A percentile compares a stretch with the other conserved stretches of the same genome.
phyloP scores from a whole-genome alignment of 2,888 invertebrate genomes.

The Hydriomena furcata region DNA sequence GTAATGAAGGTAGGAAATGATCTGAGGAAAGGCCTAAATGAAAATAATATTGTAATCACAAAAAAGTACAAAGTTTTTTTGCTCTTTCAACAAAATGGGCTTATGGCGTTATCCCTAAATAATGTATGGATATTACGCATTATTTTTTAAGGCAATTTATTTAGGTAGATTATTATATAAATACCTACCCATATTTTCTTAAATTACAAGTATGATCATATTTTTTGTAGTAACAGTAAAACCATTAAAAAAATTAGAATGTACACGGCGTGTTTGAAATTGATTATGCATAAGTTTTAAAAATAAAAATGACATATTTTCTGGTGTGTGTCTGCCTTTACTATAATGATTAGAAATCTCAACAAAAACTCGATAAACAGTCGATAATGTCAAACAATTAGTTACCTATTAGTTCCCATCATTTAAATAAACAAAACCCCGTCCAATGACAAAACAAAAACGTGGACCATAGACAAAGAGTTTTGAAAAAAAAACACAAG shows the following conservation, averaged over 20 bases:
- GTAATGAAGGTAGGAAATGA: slow-evolving; percentile 29
- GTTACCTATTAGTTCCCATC: slow-evolving; percentile 27
- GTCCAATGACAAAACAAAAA: slow-evolving; percentile 44
- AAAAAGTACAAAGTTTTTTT: background rate
- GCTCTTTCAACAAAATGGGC: no score
- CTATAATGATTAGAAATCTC: slow-evolving; percentile 7
- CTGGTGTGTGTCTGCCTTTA: background rate
- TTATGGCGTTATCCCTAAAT: no score
- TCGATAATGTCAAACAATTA: slow-evolving; percentile 28
- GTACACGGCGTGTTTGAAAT: no score
- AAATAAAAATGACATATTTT: background rate
- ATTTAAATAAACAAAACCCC: slow-evolving; percentile 40
- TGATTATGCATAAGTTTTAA: background rate
- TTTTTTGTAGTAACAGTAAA: no score
- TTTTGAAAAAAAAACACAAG: slow-evolving; percentile 28
- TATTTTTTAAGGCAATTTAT: no score
- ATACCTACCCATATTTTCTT: no score
- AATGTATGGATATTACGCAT: no score
- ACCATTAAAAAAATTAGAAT: no score
- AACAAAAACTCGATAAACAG: slow-evolving; percentile 19
- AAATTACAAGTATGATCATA: no score
- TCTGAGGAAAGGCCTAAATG: slow-evolving; percentile 27
- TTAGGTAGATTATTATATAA: no score
- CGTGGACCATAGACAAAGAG: slow-evolving; percentile 30
- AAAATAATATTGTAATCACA: slow-evolving; percentile 19